phyloP scores from a whole-genome alignment of 2,888 invertebrate species.

The Odontomyia ornata region DNA sequence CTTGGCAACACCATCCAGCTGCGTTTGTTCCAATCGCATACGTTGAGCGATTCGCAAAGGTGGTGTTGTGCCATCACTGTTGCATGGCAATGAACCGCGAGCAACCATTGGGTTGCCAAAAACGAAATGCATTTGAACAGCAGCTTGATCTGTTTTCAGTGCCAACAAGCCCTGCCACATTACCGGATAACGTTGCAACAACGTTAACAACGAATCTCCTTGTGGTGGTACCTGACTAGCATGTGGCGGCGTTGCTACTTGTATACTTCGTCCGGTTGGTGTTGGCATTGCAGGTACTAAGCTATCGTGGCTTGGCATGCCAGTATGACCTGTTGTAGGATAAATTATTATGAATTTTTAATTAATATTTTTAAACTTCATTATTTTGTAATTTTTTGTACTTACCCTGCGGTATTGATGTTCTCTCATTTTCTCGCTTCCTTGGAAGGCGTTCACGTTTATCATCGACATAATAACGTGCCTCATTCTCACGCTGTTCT shows the following conservation, averaged over 20 bases:
- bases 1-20: slow-evolving; percentile 94
- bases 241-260: slow-evolving; percentile 70
- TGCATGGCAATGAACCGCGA: slow-evolving; percentile 84
- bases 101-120: slow-evolving; percentile 93
- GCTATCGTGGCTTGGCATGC: slow-evolving; percentile 55
- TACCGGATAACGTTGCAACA: slow-evolving; percentile 90
- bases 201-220: slow-evolving; percentile 82
- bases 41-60: slow-evolving; percentile 94
- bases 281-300: slow-evolving; percentile 57
- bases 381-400: neutral
- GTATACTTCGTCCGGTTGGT: slow-evolving; percentile 57
- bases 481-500: slow-evolving; percentile 53
- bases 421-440: slow-evolving; percentile 54
- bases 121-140: slow-evolving; percentile 98
- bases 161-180: slow-evolving; percentile 98
- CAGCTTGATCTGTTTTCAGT: slow-evolving; percentile 95
- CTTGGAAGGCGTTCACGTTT: slow-evolving; percentile 29
- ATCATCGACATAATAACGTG: slow-evolving; percentile 44
- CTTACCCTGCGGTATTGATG: slow-evolving; percentile 54
- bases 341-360: neutral
- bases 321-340: slow-evolving; percentile 50
- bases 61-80: slow-evolving; percentile 83
- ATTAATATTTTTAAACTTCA: neutral
- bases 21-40: slow-evolving; percentile 95
- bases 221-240: slow-evolving; percentile 83